Evolutionary conservation across 64 coral and sea anemone species (phyloP).

Genomic region (Dendrophyllia cribrosa): DNA sequence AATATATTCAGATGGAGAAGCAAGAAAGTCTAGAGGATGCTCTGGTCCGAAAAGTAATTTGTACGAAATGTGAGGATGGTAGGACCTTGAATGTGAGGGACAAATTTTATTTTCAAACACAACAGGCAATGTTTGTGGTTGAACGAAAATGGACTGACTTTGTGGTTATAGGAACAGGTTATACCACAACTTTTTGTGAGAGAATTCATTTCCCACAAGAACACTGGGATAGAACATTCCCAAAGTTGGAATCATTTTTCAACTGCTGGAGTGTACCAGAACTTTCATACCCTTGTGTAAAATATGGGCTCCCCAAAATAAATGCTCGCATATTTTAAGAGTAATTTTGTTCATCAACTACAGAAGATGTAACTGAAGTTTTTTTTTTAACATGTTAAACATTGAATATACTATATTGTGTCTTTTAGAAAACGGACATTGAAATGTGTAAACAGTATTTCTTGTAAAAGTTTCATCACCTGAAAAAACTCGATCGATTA

Average conservation of each 20-base stretch:
- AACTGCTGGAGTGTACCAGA: slow-evolving; percentile 60
- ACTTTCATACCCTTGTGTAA: slow-evolving; percentile 44
- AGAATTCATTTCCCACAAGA: slow-evolving; percentile 52
- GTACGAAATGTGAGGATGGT: slow-evolving; percentile 1
- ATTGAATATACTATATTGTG: not conserved
- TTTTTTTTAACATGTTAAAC: not conserved
- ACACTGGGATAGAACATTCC: slow-evolving; percentile 13
- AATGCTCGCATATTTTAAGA: slow-evolving; percentile 38
- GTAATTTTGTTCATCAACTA: not conserved
- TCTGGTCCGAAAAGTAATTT: slow-evolving; percentile 51
- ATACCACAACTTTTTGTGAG: slow-evolving; percentile 47
- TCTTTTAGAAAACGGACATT: not conserved
- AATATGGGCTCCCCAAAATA: slow-evolving; percentile 55
- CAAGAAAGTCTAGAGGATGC: slow-evolving; percentile 55
- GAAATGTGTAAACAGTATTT: not conserved
- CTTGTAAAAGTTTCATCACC: not conserved
- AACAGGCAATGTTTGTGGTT: slow-evolving; percentile 44
- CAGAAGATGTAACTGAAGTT: not conserved
- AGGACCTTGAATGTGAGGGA: slow-evolving; percentile 35
- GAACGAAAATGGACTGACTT: slow-evolving; percentile 55
- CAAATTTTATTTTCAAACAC: slow-evolving; percentile 47
- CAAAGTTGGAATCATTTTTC: slow-evolving; percentile 59
- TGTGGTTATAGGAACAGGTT: slow-evolving; percentile 43
- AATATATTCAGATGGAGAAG: slow-evolving; percentile 32
- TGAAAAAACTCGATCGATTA: not conserved